These are phyloP conservation scores for Pionites leucogaster DNA, from an alignment of 2,113 vertebrate species.

Conservation along the genomic window DNA sequence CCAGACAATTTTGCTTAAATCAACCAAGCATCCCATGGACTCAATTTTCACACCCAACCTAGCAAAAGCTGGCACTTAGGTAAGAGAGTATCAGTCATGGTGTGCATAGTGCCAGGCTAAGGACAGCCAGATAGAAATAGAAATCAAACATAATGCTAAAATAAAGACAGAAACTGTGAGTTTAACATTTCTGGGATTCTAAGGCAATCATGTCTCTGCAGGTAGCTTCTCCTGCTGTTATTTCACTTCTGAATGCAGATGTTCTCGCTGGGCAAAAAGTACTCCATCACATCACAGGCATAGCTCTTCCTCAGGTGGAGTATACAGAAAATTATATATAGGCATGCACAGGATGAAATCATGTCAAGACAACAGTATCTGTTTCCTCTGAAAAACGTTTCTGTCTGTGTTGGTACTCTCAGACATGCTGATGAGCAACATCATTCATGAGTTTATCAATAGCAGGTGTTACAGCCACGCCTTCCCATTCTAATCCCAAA, in stretches of 20 bases:
- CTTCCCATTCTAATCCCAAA: background rate
- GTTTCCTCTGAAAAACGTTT: background rate
- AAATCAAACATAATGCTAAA: background rate
- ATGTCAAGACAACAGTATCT: background rate
- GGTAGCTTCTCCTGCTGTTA: background rate
- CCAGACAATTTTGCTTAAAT: background rate
- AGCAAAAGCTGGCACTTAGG: background rate
- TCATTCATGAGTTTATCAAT: fast-evolving
- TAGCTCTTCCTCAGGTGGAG: background rate
- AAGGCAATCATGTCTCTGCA: background rate
- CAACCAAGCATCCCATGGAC: background rate
- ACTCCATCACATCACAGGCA: background rate
- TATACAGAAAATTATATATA: background rate
- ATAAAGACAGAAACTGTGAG: background rate
- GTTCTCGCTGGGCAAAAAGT: background rate
- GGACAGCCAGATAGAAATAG: background rate
- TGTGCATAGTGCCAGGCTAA: background rate
- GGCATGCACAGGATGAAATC: background rate
- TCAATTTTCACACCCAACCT: background rate
- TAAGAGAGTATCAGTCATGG: background rate
- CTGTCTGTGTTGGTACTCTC: background rate
- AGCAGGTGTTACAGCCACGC: background rate
- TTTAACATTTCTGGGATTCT: background rate
- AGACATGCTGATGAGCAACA: background rate
- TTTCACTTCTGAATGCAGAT: background rate